Evolutionary conservation across 1,140 invertebrate species (phyloP), one percentile per base, ranked within the genome.

Genomic region (Galendromus occidentalis): DNA sequence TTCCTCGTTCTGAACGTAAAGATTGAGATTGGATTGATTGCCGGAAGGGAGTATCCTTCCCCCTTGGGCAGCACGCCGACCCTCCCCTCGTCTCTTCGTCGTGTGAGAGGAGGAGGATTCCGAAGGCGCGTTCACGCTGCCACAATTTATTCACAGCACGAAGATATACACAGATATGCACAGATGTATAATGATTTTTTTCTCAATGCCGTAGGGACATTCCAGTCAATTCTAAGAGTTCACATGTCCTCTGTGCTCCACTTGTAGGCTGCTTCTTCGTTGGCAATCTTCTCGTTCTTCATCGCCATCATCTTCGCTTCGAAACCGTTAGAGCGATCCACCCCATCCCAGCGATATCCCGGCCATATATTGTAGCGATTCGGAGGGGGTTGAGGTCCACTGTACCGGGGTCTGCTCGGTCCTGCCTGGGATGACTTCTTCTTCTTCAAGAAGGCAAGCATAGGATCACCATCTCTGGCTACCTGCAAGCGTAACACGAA

Each of bases 261-360:
- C 73, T 90, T 91, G 71, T 94, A 95, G 0, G 86, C 85, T 74
- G 93, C 87, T 70, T 90, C 86, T 70, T 85, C 80, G 1, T 81
- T 72, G 0, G 92, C 90, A 71, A 82, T 84, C 69, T 80, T 83
- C 6, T 85, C 81, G 71, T 86, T 89, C 69, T 84, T 80, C 28
- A 83, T 80, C 18, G 84, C 81, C 74, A 95, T 92, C 79, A 85
- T 87, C 73, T 88, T 84, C 71, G 86, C 86, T 74, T 99, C 95
- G 75, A 93, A 98, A 0, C 95, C 95, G 78, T 89, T 98, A 4
- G 92, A 96, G 25, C 95, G 77, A 73, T 98, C 91, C 0, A 99
- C 93, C 1, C 95, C 95, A 76, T 99, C 95, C 95, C 95, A 99
- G 42, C 91, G 79, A 76, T 92, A 86, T 0, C 95, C 95, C 0